Evolutionary conservation across 2,113 vertebrate species (phyloP).

Genomic region (Agelaius phoeniceus): DNA sequence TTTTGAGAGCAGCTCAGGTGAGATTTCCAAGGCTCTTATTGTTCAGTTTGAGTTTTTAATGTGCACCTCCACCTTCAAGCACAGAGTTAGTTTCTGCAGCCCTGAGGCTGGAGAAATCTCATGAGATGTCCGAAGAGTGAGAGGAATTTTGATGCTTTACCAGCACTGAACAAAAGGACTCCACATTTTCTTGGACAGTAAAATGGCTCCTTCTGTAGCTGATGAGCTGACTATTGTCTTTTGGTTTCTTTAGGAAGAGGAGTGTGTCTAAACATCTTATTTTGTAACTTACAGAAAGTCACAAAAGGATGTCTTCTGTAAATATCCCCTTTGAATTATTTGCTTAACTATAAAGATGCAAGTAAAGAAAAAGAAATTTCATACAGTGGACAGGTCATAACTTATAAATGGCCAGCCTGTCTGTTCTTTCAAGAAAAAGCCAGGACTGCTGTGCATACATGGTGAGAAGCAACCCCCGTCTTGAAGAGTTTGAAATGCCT

Average conservation of each 20-base stretch:
- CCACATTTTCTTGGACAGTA: not conserved
- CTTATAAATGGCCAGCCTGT: not conserved
- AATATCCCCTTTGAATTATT: not conserved
- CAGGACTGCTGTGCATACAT: not conserved
- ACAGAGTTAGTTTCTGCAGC: not conserved
- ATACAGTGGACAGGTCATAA: not conserved
- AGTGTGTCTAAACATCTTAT: not conserved
- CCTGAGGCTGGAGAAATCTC: constrained; percentile 23
- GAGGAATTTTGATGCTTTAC: constrained; percentile 30
- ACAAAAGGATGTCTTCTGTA: not conserved
- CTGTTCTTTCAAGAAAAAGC: not conserved
- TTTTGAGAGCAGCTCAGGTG: not conserved
- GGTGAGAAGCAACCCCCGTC: not conserved
- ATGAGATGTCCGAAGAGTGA: not conserved
- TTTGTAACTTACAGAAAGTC: not conserved
- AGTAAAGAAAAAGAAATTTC: not conserved
- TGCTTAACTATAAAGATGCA: not conserved
- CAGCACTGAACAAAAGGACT: not conserved
- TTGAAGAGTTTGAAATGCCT: not conserved
- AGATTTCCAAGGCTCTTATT: not conserved
- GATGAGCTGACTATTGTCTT: not conserved
- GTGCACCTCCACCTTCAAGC: not conserved
- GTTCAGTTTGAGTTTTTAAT: not conserved
- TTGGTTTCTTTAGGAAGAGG: not conserved
- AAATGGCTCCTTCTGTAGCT: not conserved